Conservation (phyloP, 2,888 invertebrate genomes). For the Monoplex corrugatus region DNA sequence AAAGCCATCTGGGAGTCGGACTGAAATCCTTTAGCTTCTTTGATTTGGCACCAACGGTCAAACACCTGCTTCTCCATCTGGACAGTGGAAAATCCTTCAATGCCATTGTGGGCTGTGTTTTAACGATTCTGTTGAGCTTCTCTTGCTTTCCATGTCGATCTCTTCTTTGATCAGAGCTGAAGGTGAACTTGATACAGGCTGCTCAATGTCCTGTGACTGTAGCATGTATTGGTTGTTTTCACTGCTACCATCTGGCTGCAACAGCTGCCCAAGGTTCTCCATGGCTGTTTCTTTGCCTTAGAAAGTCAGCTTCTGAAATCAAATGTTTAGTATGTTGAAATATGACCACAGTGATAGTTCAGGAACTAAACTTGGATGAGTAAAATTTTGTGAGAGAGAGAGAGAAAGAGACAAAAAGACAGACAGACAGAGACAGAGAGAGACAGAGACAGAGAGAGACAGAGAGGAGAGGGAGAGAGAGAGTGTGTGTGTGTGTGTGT, state of each 20-base stretch:
- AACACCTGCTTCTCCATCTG: not conserved
- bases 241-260: not conserved
- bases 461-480: not conserved
- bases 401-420: no score
- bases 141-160: not conserved
- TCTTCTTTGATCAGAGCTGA: not conserved
- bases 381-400: not conserved
- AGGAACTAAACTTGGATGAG: no score
- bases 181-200: not conserved
- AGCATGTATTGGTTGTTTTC: not conserved
- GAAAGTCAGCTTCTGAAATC: no score
- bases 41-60: not conserved
- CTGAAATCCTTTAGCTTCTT: not conserved
- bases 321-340: no score
- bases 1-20: constrained; percentile 20
- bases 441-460: not conserved
- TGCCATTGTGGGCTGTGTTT: not conserved
- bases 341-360: no score
- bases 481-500: no score
- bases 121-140: not conserved
- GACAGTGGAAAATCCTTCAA: not conserved
- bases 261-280: not conserved
- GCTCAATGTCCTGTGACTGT: not conserved
- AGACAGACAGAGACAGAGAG: no score
- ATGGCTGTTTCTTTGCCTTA: no score